phyloP scores from a whole-genome alignment of 2,113 vertebrate genomes.

The Natator depressus region DNA sequence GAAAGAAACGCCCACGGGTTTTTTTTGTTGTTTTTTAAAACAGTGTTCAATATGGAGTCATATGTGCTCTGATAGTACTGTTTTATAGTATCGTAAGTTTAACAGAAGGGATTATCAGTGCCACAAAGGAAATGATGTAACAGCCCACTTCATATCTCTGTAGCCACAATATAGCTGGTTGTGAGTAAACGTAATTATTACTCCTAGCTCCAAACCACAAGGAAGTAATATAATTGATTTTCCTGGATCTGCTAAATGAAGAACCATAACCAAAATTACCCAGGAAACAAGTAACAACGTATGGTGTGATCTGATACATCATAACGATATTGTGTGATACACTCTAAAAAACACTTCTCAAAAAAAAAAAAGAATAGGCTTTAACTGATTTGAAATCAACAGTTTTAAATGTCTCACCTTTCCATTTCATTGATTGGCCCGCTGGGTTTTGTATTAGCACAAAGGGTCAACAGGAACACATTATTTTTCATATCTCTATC shows the following conservation, averaged over 20 bases:
- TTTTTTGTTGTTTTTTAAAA: background rate
- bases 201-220: conserved; percentile 25
- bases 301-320: background rate
- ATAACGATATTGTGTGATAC: background rate
- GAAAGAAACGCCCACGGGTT: background rate
- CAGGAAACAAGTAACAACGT: background rate
- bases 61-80: background rate
- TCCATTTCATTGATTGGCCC: background rate
- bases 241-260: conserved; percentile 31
- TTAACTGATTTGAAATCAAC: conserved; percentile 1
- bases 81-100: conserved; percentile 10
- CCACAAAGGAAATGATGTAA: conserved; percentile 62
- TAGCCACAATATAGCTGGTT: conserved; percentile 48
- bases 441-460: background rate
- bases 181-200: conserved; percentile 50
- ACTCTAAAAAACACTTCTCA: conserved; percentile 18
- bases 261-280: conserved; percentile 26
- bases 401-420: background rate
- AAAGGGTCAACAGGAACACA: background rate
- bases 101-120: conserved; percentile 43
- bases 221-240: conserved; percentile 45
- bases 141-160: conserved; percentile 1
- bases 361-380: background rate
- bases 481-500: background rate
- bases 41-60: background rate